Base-by-base conservation (phyloP, 2,797 vertebrate species). In the Emydoidea blandingii region DNA sequence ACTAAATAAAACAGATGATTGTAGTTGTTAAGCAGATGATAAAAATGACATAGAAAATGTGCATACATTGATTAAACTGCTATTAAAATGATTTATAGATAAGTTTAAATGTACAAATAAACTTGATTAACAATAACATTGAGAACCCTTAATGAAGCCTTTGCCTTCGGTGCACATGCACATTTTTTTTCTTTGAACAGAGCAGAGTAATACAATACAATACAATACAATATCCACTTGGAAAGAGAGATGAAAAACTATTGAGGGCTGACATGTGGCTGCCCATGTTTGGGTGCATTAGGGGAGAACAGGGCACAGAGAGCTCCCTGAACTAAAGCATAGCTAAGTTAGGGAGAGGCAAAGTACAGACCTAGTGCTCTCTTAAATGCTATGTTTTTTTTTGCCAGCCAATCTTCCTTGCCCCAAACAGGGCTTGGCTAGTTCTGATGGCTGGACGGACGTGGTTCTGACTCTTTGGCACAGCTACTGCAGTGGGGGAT, bases 21-120 rank as follows among this genome's bases (percentile, higher is more conserved):
- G 89, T 34, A 81, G 91, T 91, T 90, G 89, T 87, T 96, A 94
- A 95, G 68, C 84, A 90, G 79, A 90, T 96, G 59, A 96, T 93
- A 92, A 83, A 86, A 93, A 96, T 91, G 56, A 79, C 93, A 95
- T 90, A 91, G 96, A 91, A 95, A 96, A 88, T 92, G 79, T 44
- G 53, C 12, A 90, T 95, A 94, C 94, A 94, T 95, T 83, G 89
- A 96, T 93, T 97, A 85, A 96, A 37, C 59, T 53, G 87, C 89
- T 80, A 88, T 86, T 93, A 92, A 96, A 91, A 29, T 94, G 56
- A 96, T 97, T 91, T 92, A 97, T 94, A 88, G 54, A 83, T 90
- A 65, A 59, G 57, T 88, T 79, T 79, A 86, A 97, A 92, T 89
- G 92, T 59, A 91, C 65, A 91, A 84, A 91, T 81, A 95, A 97